Conservation (phyloP, 1,140 invertebrate species). For the Colletes gigas region DNA sequence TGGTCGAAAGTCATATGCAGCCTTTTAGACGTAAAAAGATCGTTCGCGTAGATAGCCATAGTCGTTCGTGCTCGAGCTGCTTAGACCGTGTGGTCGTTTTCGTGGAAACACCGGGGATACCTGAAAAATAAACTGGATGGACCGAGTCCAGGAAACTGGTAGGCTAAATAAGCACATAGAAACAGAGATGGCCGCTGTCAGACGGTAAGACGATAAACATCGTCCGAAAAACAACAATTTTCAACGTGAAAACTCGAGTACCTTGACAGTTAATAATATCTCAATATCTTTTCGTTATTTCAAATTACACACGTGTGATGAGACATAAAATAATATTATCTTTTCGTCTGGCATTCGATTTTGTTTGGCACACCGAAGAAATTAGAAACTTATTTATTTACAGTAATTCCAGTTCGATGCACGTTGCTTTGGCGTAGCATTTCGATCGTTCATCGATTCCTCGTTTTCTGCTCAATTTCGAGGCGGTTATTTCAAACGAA, state of each 20-base stretch:
- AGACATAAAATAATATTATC: no score
- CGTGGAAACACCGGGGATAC: neutral
- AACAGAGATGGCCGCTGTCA: neutral
- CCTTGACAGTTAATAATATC: no score
- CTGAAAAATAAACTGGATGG: slow-evolving; percentile 13
- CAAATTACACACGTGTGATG: no score
- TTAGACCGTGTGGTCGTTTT: neutral
- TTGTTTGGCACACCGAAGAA: no score
- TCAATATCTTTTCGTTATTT: no score
- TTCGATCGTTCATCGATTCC: neutral
- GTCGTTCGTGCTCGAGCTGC: neutral
- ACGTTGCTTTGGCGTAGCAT: no score
- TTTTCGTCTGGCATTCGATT: no score
- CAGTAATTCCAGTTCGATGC: no score
- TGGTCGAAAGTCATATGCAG: slow-evolving; percentile 29
- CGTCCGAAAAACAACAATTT: neutral
- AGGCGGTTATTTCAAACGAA: slow-evolving; percentile 11
- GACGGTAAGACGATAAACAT: neutral
- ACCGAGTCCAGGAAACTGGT: no score
- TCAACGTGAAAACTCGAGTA: neutral
- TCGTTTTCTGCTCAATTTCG: neutral
- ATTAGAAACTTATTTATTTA: no score
- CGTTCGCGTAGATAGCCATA: neutral
- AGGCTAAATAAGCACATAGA: neutral
- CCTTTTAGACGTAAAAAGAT: slow-evolving; percentile 19